These are phyloP conservation scores for Bilobella aurantiaca DNA, from an alignment of 1,140 invertebrate species.

Conservation along the genomic window DNA sequence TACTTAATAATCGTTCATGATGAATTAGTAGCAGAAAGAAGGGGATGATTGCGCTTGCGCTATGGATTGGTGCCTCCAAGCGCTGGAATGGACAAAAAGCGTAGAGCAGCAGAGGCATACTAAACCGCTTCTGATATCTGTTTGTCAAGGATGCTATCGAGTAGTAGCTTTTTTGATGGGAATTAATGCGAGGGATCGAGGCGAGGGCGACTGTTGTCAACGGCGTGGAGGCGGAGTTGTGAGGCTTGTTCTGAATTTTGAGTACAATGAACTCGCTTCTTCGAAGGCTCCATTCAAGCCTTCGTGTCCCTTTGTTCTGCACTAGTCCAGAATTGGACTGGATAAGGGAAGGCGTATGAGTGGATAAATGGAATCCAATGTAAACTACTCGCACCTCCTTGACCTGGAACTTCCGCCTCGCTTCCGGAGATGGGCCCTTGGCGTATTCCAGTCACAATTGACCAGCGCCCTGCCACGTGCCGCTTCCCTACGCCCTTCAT, in stretches of 20 bases:
- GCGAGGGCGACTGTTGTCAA: neutral
- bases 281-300: neutral
- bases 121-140: no score
- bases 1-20: no score
- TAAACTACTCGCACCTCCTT: conserved; percentile 3
- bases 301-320: neutral
- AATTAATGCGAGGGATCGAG: no score
- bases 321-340: neutral
- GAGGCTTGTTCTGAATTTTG: neutral
- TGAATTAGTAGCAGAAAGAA: no score
- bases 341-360: neutral
- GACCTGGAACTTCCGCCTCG: conserved; percentile 5
- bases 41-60: no score
- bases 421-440: neutral
- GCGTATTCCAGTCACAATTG: no score
- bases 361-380: conserved; percentile 8
- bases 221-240: neutral
- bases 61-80: no score
- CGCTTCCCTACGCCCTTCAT: neutral
- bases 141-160: no score
- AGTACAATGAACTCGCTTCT: no score
- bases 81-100: no score
- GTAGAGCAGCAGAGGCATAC: no score
- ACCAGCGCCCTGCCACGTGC: neutral
- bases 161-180: no score